These are phyloP conservation scores for Drosophila nannoptera DNA, from an alignment of 1,140 invertebrate species.

Conservation along the genomic window DNA sequence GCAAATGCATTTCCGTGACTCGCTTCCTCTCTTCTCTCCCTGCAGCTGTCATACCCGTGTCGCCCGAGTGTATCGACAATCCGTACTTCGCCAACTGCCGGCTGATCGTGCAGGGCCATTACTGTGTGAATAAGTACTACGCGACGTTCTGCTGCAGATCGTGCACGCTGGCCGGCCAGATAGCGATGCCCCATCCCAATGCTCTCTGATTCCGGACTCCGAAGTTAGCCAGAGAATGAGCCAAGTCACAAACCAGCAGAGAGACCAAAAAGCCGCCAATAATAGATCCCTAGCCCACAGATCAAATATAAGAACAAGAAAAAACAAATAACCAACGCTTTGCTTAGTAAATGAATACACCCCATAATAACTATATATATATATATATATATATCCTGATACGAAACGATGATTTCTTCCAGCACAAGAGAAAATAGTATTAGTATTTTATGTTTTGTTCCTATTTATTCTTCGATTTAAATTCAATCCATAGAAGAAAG, in stretches of 20 bases:
- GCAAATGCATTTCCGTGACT: background rate
- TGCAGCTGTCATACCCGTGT: conserved; percentile 84
- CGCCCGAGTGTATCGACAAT: conserved; percentile 90
- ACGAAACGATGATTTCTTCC: conserved; percentile 45
- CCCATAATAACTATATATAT: background rate
- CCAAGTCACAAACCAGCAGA: conserved; percentile 40
- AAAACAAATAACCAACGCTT: conserved; percentile 38
- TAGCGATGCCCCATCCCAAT: conserved; percentile 64
- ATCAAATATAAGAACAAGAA: conserved; percentile 33
- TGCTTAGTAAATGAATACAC: conserved; percentile 29
- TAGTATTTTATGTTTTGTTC: conserved; percentile 71
- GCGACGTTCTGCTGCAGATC: conserved; percentile 95
- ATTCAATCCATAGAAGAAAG: conserved; percentile 66
- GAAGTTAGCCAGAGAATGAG: conserved; percentile 43
- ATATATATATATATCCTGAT: conserved; percentile 8
- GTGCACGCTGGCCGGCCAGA: conserved; percentile 90
- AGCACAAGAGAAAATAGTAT: conserved; percentile 71
- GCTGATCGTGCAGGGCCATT: conserved; percentile 89
- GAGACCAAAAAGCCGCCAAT: conserved; percentile 58
- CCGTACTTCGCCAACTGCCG: conserved; percentile 93
- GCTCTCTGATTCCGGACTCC: conserved; percentile 60
- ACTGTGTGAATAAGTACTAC: conserved; percentile 93
- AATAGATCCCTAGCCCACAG: conserved; percentile 38
- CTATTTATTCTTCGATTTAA: conserved; percentile 74
- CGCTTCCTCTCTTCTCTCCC: conserved; percentile 30